Conservation (phyloP, 2,888 invertebrate genomes). For the Rotaria macrura region DNA sequence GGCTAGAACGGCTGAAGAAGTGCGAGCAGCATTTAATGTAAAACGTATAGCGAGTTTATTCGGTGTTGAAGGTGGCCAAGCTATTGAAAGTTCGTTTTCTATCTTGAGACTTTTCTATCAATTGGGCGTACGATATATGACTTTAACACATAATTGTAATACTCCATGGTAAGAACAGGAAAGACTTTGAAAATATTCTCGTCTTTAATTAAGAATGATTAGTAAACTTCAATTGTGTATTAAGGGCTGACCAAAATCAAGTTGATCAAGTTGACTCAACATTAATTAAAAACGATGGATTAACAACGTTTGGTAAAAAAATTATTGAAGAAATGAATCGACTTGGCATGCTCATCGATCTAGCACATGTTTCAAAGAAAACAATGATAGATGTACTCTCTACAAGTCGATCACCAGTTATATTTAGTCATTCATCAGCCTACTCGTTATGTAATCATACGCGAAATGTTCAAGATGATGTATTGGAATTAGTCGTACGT, state of each 20-base stretch:
- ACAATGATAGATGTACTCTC: constrained; percentile 72
- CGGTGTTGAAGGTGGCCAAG: constrained; percentile 77
- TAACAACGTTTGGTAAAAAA: constrained; percentile 65
- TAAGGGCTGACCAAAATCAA: not conserved
- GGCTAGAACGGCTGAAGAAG: constrained; percentile 59
- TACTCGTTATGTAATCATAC: constrained; percentile 74
- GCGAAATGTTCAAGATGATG: constrained; percentile 78
- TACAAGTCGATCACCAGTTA: constrained; percentile 73
- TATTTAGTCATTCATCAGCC: constrained; percentile 82
- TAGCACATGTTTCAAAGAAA: constrained; percentile 61
- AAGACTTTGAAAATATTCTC: not conserved
- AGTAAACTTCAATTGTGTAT: no score
- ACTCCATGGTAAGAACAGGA: constrained; percentile 49
- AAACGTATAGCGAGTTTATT: constrained; percentile 73
- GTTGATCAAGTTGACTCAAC: constrained; percentile 16
- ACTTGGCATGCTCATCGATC: constrained; percentile 72
- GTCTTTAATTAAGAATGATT: not conserved
- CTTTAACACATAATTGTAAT: constrained; percentile 71
- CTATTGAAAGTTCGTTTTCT: constrained; percentile 68
- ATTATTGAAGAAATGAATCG: constrained; percentile 78
- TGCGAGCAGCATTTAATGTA: constrained; percentile 7
- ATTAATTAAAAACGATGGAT: constrained; percentile 52
- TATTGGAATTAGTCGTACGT: constrained; percentile 57
- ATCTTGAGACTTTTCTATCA: constrained; percentile 71
- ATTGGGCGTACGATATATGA: constrained; percentile 71